Percentiles rank a stretch among this genome's conserved stretches.
Evolutionary conservation across 1,140 invertebrate species (phyloP).

Genomic region (Drosophila bipectinata): DNA sequence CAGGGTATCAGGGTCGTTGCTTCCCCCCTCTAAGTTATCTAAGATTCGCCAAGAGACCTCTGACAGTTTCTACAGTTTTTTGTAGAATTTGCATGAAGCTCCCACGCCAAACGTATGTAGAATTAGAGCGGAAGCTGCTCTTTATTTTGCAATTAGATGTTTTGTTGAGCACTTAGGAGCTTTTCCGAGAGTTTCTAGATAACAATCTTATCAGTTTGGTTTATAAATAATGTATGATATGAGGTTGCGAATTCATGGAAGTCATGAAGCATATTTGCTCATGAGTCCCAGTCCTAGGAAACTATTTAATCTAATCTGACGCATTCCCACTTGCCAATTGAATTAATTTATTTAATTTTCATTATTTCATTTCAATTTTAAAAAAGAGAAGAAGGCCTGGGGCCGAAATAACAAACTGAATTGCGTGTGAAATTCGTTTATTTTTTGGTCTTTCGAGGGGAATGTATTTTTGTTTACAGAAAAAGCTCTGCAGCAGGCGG

Average conservation of each 20-base stretch:
- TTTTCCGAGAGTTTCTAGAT: constrained; percentile 34
- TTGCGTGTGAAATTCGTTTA: constrained; percentile 67
- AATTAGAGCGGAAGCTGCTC: constrained; percentile 53
- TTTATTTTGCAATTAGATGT: constrained; percentile 61
- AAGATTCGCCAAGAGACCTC: constrained; percentile 1
- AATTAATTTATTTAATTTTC: constrained; percentile 60
- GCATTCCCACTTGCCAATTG: constrained; percentile 32
- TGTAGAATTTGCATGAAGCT: constrained; percentile 54
- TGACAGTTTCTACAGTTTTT: not conserved
- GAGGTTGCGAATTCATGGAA: constrained; percentile 13
- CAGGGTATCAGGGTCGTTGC: constrained; percentile 56
- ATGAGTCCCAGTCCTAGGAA: not conserved
- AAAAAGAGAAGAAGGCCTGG: constrained; percentile 17
- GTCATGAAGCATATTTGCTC: constrained; percentile 6
- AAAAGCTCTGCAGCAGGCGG: constrained; percentile 57
- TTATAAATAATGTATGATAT: constrained; percentile 32
- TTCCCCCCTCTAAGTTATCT: constrained; percentile 28
- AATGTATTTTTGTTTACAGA: constrained; percentile 53
- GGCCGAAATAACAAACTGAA: constrained; percentile 58
- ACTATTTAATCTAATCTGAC: constrained; percentile 46
- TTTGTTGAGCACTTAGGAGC: constrained; percentile 44
- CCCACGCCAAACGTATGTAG: constrained; percentile 23
- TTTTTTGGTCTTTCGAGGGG: constrained; percentile 17
- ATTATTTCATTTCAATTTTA: constrained; percentile 42
- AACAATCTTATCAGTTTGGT: constrained; percentile 23